phyloP scores from a whole-genome alignment of 2,113 vertebrate genomes.

The Progne subis region DNA sequence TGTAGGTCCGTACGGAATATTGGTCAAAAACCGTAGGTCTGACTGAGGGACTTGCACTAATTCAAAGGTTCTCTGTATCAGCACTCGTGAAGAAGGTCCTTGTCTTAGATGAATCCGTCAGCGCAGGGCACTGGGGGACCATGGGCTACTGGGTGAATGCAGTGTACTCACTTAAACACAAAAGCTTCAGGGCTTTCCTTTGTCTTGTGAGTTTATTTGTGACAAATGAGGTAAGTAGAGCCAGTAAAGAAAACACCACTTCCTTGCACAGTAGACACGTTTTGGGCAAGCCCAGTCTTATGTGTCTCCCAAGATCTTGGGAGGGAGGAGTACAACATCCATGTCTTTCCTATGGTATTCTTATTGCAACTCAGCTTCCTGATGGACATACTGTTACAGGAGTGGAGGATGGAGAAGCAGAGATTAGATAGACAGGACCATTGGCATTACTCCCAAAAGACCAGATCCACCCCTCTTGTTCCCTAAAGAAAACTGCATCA shows the following conservation, averaged over 20 bases:
- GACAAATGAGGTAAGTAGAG: background rate
- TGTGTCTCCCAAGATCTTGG: background rate
- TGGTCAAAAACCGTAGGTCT: background rate
- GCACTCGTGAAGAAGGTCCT: background rate
- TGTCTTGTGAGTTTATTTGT: background rate
- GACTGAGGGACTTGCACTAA: background rate
- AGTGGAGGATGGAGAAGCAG: background rate
- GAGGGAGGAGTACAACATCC: background rate
- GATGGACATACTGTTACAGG: background rate
- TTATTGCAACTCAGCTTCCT: background rate
- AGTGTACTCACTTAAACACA: rapidly evolving
- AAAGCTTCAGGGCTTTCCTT: background rate
- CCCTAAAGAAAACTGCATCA: background rate
- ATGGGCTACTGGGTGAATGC: background rate
- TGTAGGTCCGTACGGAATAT: too few species aligned
- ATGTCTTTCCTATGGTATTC: background rate
- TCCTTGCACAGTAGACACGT: background rate
- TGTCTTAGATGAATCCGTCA: background rate
- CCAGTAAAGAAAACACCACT: background rate
- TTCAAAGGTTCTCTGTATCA: background rate
- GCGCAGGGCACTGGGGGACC: background rate
- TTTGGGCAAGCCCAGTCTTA: background rate
- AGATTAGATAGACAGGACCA: background rate
- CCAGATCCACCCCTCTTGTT: background rate
- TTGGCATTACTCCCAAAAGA: background rate